Evolutionary conservation across 1,140 invertebrate genomes (phyloP).

Genomic region (honey bee (Apis mellifera)): DNA sequence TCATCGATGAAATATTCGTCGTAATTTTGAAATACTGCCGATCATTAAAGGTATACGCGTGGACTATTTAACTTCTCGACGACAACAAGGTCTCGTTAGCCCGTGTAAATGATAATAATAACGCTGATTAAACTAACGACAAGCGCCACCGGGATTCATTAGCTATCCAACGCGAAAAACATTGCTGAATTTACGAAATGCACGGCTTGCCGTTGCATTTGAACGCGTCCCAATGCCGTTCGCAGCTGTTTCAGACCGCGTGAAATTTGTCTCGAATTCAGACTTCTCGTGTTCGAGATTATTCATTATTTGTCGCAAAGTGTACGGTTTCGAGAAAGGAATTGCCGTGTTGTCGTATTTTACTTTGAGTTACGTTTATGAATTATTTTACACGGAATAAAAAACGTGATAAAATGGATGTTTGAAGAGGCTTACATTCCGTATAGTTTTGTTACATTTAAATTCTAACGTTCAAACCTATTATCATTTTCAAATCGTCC

Average conservation of each 20-base stretch:
- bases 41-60: slow-evolving; percentile 11
- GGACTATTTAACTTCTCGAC: slow-evolving; percentile 3
- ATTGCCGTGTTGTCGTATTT: background rate
- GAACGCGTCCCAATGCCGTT: background rate
- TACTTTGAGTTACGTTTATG: background rate
- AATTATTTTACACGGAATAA: too few species aligned
- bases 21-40: slow-evolving; percentile 25
- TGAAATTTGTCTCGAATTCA: background rate
- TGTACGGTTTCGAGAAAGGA: too few species aligned
- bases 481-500: too few species aligned
- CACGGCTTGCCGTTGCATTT: background rate
- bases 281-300: background rate
- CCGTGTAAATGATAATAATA: slow-evolving; percentile 36
- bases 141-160: slow-evolving; percentile 25
- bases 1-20: background rate
- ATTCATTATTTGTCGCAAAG: background rate
- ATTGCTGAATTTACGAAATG: slow-evolving; percentile 22
- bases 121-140: slow-evolving; percentile 39
- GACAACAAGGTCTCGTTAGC: slow-evolving; percentile 10
- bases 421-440: too few species aligned
- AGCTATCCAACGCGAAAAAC: slow-evolving; percentile 16
- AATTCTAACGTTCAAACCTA: too few species aligned
- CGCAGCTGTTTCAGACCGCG: too few species aligned
- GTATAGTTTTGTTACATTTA: too few species aligned
- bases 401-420: too few species aligned